Percentiles rank a stretch among this genome's conserved stretches.
Conservation (phyloP, 1,140 invertebrate species). For the Melitaea cinxia region DNA sequence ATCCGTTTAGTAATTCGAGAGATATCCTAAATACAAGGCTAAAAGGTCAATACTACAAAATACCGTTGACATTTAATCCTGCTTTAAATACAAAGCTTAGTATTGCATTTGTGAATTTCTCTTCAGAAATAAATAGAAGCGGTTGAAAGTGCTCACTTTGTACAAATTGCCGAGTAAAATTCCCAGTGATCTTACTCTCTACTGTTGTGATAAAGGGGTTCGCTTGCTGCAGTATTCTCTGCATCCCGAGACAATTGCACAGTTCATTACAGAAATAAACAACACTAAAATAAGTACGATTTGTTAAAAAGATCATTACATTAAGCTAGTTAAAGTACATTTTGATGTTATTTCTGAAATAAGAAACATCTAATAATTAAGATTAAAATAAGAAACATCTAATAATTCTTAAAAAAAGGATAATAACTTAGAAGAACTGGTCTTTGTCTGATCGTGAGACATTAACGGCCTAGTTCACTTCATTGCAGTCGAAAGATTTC, state of each 20-base stretch:
- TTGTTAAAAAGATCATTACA: background rate
- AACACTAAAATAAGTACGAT: background rate
- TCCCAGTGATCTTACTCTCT: constrained; percentile 1
- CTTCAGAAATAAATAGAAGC: constrained; percentile 54
- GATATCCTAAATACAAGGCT: too few relatives aligned
- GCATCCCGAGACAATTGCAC: constrained; percentile 30
- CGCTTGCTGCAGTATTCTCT: constrained; percentile 34
- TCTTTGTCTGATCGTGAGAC: too few relatives aligned
- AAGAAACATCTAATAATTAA: too few relatives aligned
- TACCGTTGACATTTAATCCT: constrained; percentile 49
- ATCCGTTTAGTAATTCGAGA: too few relatives aligned
- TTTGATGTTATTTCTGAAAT: too few relatives aligned
- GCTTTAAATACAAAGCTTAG: constrained; percentile 46
- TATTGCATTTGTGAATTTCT: constrained; percentile 45
- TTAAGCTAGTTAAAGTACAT: too few relatives aligned
- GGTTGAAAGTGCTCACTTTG: constrained; percentile 51
- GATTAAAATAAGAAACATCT: too few relatives aligned
- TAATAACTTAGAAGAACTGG: too few relatives aligned
- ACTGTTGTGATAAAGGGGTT: constrained; percentile 21
- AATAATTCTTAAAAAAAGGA: too few relatives aligned
- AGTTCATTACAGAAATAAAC: constrained; percentile 31
- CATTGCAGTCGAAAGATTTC: too few relatives aligned
- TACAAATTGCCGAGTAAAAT: constrained; percentile 51
- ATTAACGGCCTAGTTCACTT: too few relatives aligned
- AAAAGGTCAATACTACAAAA: constrained; percentile 33